Evolutionary conservation across 2,797 vertebrate genomes (phyloP).

Genomic region (Crocidura indochinensis): DNA sequence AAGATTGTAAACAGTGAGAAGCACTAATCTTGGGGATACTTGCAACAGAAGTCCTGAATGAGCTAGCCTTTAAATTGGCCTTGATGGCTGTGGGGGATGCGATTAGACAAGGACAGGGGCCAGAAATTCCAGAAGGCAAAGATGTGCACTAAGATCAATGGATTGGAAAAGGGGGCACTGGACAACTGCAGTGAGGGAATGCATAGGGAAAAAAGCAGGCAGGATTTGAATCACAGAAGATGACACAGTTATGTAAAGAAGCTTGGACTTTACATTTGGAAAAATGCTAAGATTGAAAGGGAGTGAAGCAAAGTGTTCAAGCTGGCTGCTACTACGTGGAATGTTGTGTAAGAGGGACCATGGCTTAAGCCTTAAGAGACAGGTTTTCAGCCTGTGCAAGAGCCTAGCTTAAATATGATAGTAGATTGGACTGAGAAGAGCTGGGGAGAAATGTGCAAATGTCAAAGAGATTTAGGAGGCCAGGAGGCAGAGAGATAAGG

Average conservation of each 20-base stretch:
- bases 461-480: constrained; percentile 10
- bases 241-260: background rate
- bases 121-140: constrained; percentile 50
- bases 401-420: background rate
- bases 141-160: background rate
- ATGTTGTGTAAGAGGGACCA: background rate
- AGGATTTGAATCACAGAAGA: background rate
- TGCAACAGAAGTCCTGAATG: constrained; percentile 10
- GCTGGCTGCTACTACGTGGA: background rate
- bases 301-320: background rate
- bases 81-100: background rate
- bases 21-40: background rate
- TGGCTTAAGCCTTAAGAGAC: background rate
- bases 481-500: constrained; percentile 15
- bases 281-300: background rate
- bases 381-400: background rate
- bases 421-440: background rate
- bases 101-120: constrained; percentile 13
- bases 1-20: constrained; percentile 34
- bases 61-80: constrained; percentile 25
- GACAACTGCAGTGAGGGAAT: constrained; percentile 20
- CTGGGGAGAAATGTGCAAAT: constrained; percentile 39
- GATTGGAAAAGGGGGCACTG: constrained; percentile 1
- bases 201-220: background rate
- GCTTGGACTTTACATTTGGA: constrained; percentile 25